Conservation (phyloP, 1,140 invertebrate genomes). For the Drosophila parvula region DNA sequence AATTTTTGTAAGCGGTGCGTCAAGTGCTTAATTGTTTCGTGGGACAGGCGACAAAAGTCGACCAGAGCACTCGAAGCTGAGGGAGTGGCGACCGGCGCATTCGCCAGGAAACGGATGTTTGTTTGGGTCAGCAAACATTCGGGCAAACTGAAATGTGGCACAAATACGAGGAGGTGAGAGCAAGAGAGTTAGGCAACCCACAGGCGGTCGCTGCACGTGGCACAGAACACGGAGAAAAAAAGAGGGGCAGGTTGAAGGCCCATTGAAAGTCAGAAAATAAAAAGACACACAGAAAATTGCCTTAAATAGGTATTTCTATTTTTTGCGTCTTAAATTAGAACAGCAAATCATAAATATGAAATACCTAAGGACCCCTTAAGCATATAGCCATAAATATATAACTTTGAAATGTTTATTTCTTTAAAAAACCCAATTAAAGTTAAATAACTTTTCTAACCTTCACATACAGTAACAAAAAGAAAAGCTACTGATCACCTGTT, state of each 20-base stretch:
- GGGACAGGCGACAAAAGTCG: constrained; percentile 60
- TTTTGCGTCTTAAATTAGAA: no score
- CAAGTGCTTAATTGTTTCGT: constrained; percentile 73
- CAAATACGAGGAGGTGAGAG: neutral
- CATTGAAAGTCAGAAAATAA: neutral
- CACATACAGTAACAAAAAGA: no score
- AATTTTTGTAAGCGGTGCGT: constrained; percentile 23
- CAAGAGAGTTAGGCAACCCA: constrained; percentile 9
- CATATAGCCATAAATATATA: no score
- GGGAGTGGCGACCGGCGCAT: constrained; percentile 38
- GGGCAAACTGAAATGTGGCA: constrained; percentile 20
- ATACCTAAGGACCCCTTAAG: neutral
- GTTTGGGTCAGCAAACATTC: constrained; percentile 63
- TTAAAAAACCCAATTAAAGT: neutral
- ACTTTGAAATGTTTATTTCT: neutral
- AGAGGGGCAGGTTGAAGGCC: neutral
- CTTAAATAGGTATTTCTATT: no score
- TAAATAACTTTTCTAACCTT: no score
- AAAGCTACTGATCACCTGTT: neutral
- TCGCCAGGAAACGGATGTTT: constrained; percentile 79
- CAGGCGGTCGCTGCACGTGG: constrained; percentile 49
- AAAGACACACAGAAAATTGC: no score
- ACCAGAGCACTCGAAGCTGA: constrained; percentile 10
- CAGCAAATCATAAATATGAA: no score
- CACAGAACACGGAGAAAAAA: constrained; percentile 30